A percentile compares a stretch with the other conserved stretches of the same genome.
These are phyloP conservation scores for Anoncus sp. DNA, from an alignment of 2,888 invertebrate species.

Conservation along the genomic window DNA sequence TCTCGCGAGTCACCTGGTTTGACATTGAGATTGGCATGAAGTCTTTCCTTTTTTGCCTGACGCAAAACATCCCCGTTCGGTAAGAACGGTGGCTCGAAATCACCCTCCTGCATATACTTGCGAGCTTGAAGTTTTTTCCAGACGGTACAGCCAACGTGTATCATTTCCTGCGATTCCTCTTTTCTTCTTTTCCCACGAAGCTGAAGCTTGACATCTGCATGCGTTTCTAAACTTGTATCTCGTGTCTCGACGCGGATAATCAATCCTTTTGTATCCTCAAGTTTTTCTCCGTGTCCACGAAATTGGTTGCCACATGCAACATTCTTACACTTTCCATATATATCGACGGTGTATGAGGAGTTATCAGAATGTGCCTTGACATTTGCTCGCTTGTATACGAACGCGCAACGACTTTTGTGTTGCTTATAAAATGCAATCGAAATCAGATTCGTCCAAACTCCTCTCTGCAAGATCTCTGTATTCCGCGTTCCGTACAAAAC, in stretches of 20 bases:
- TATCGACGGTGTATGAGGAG: not conserved
- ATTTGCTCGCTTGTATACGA: too few relatives aligned
- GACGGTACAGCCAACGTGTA: not conserved
- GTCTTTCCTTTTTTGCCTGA: slow-evolving; percentile 31
- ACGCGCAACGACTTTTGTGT: too few relatives aligned
- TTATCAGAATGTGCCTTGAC: not conserved
- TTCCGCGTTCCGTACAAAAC: too few relatives aligned
- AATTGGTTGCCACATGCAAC: slow-evolving; percentile 36
- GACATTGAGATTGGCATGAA: not conserved
- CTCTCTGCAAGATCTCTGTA: too few relatives aligned
- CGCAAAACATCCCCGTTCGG: slow-evolving; percentile 10
- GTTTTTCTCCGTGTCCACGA: slow-evolving; percentile 14
- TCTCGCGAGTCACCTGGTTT: slow-evolving; percentile 12
- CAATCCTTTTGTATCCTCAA: slow-evolving; percentile 14
- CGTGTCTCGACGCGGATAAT: slow-evolving; percentile 29
- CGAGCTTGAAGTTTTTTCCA: slow-evolving; percentile 36
- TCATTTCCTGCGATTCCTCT: not conserved
- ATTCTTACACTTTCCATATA: slow-evolving; percentile 42
- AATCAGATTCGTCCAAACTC: too few relatives aligned
- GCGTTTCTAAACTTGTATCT: slow-evolving; percentile 36
- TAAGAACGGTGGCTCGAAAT: slow-evolving; percentile 5
- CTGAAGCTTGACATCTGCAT: slow-evolving; percentile 52
- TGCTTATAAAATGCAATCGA: too few relatives aligned
- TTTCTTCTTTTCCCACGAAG: slow-evolving; percentile 11
- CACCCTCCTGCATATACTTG: slow-evolving; percentile 19